Conservation (phyloP, 2,113 vertebrate species). For the Sitta europaea region DNA sequence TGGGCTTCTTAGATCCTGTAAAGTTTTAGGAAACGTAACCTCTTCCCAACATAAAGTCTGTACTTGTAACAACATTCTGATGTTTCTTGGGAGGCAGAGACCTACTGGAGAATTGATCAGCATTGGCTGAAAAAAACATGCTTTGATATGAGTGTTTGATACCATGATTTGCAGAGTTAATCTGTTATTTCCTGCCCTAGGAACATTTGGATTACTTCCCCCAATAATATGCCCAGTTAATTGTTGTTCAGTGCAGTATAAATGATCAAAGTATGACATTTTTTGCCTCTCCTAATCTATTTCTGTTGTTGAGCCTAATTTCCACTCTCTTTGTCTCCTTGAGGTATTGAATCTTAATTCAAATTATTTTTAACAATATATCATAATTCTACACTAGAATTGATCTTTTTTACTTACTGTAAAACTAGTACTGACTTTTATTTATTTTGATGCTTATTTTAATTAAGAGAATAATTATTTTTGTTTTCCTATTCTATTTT, state of each 20-base stretch:
- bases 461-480: neutral
- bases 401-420: neutral
- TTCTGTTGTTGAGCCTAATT: neutral
- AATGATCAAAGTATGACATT: neutral
- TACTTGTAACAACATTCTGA: neutral
- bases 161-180: neutral
- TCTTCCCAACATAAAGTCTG: neutral
- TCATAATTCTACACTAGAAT: neutral
- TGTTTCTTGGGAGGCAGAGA: neutral
- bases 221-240: neutral
- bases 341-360: neutral
- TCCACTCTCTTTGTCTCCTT: neutral
- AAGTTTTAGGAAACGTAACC: neutral
- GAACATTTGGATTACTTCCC: neutral
- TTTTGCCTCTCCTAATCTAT: neutral
- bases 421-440: neutral
- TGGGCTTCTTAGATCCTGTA: slow-evolving; percentile 28
- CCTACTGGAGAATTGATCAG: neutral
- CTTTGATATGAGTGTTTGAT: neutral
- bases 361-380: neutral
- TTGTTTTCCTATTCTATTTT: neutral
- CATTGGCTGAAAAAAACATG: neutral
- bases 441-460: neutral
- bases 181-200: neutral
- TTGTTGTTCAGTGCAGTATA: neutral